These are phyloP conservation scores for Pseudorhombus dupliciocellatus DNA, from an alignment of 2,113 vertebrate genomes.

Conservation along the genomic window DNA sequence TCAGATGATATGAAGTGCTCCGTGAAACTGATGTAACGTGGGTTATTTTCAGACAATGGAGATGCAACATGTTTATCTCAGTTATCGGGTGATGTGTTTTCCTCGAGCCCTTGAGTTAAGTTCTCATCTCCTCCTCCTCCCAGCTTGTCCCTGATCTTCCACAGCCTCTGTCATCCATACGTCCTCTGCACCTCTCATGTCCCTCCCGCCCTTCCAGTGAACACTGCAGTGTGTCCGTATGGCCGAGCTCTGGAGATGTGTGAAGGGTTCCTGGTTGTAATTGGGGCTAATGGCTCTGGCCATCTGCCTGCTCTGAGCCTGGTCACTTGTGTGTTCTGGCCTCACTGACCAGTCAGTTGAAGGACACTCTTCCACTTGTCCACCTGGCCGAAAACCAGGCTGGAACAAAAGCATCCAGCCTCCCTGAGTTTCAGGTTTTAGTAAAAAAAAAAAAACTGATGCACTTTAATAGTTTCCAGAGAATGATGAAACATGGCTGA, in stretches of 20 bases:
- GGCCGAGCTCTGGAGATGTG: slow-evolving; percentile 49
- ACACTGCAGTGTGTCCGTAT: slow-evolving; percentile 32
- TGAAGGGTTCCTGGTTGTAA: slow-evolving; percentile 59
- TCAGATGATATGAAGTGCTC: background rate
- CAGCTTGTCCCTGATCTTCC: background rate
- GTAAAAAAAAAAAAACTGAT: background rate
- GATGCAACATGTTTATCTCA: background rate
- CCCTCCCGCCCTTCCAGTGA: slow-evolving; percentile 17
- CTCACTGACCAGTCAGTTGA: slow-evolving; percentile 70
- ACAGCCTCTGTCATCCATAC: background rate
- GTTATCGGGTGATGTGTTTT: background rate
- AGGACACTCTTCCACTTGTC: slow-evolving; percentile 65
- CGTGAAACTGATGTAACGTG: background rate
- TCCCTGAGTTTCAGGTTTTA: slow-evolving; percentile 11
- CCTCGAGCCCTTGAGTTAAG: background rate
- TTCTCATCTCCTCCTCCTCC: background rate
- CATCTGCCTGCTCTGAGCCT: slow-evolving; percentile 62
- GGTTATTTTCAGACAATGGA: background rate
- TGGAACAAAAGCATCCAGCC: slow-evolving; percentile 10
- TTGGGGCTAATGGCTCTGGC: slow-evolving; percentile 65
- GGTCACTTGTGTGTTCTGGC: slow-evolving; percentile 41
- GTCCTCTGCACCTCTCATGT: slow-evolving; percentile 4
- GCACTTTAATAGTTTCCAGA: background rate
- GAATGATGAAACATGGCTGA: background rate
- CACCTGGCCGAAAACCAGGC: slow-evolving; percentile 46